A percentile compares a stretch with the other conserved stretches of the same genome.
phyloP scores from a whole-genome alignment of 2,797 vertebrate species.

The Myripristis murdjan region DNA sequence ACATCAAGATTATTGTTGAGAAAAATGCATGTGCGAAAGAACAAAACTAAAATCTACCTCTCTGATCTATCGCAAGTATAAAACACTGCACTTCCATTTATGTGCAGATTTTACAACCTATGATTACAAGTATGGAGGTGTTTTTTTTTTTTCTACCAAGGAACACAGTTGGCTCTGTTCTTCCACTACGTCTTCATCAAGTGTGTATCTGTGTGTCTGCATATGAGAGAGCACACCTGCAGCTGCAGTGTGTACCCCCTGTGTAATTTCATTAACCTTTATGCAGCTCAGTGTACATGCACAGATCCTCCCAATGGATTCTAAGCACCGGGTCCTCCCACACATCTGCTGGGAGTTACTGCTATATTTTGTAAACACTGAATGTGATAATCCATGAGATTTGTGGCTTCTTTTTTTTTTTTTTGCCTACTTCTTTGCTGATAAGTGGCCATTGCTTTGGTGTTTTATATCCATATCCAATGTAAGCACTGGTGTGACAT shows the following conservation, averaged over 20 bases:
- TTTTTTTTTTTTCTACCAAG: slow-evolving; percentile 27
- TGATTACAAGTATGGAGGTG: slow-evolving; percentile 8
- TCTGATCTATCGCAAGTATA: background rate
- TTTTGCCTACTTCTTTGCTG: slow-evolving; percentile 4
- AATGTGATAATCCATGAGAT: slow-evolving; percentile 33
- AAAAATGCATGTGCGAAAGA: too few relatives aligned
- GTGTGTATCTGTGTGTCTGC: slow-evolving; percentile 12
- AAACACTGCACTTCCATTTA: background rate
- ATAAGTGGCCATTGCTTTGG: slow-evolving; percentile 31
- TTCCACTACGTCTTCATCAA: slow-evolving; percentile 11
- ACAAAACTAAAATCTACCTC: too few relatives aligned
- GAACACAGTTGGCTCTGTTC: slow-evolving; percentile 24
- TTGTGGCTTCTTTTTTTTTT: slow-evolving; percentile 37
- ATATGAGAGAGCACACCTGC: slow-evolving; percentile 53
- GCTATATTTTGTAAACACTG: slow-evolving; percentile 40
- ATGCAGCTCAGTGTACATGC: slow-evolving; percentile 66
- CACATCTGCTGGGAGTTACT: slow-evolving; percentile 66
- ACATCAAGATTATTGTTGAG: too few relatives aligned
- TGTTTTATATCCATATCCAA: slow-evolving; percentile 16
- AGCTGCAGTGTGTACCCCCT: slow-evolving; percentile 61
- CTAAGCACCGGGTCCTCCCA: slow-evolving; percentile 61
- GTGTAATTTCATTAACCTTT: slow-evolving; percentile 82
- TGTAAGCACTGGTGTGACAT: slow-evolving; percentile 8
- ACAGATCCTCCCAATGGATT: slow-evolving; percentile 70
- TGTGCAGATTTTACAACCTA: slow-evolving; percentile 7